A percentile compares a stretch with the other conserved stretches of the same genome.
Conservation (phyloP, 30 jellyfish, hydroid and myxozoan species). For the Aurelia sp. region DNA sequence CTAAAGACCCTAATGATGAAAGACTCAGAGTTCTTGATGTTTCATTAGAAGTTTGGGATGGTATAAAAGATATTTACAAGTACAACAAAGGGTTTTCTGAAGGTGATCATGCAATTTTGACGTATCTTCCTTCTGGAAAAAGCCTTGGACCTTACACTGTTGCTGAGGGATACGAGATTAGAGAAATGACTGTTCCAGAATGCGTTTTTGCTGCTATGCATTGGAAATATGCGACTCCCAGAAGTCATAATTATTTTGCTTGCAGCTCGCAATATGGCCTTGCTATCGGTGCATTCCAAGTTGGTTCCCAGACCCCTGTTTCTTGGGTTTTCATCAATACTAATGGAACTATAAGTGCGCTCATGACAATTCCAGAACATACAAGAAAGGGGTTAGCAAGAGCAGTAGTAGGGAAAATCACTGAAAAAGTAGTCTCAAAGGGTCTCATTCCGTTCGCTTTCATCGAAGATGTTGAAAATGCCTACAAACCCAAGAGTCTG, state of each 20-base stretch:
- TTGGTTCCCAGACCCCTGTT: slow-evolving; percentile 31
- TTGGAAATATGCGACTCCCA: slow-evolving; percentile 9
- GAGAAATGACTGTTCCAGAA: slow-evolving; percentile 18
- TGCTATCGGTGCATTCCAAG: slow-evolving; percentile 55
- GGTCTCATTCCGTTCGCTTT: slow-evolving; percentile 39
- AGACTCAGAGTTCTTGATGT: not conserved
- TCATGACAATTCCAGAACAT: slow-evolving; percentile 33
- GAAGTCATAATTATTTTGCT: not conserved
- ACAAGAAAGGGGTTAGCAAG: slow-evolving; percentile 49
- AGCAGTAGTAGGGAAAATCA: slow-evolving; percentile 40
- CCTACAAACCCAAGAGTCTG: slow-evolving; percentile 2
- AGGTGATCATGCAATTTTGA: not conserved
- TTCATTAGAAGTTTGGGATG: not conserved
- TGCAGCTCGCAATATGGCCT: slow-evolving; percentile 21
- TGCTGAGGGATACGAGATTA: slow-evolving; percentile 22
- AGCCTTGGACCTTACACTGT: not conserved
- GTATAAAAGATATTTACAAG: not conserved
- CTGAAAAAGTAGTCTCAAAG: not conserved
- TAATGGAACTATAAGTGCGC: slow-evolving; percentile 37
- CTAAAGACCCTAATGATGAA: not conserved
- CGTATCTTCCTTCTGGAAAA: not conserved
- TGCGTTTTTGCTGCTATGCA: slow-evolving; percentile 15
- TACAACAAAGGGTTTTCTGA: not conserved
- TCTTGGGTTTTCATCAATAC: slow-evolving; percentile 37
- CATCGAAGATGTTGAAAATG: slow-evolving; percentile 20